Evolutionary conservation across 2,113 vertebrate genomes (phyloP), one percentile per base, ranked within the genome.

Genomic region (Falco punctatus): DNA sequence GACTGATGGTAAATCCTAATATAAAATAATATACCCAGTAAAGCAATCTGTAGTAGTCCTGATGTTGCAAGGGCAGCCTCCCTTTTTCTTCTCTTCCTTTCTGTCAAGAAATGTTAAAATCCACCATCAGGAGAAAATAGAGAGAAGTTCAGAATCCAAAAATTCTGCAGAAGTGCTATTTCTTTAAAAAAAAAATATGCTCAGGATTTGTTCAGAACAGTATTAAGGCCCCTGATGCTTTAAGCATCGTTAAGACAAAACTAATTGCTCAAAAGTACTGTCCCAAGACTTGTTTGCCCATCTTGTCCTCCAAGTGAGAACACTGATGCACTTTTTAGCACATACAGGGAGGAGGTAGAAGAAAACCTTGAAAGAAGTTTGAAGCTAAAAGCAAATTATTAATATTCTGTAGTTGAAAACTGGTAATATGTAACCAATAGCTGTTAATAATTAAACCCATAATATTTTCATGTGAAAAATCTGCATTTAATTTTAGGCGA

Each of bases 1-100:
- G 40, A 75, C 49, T 57, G 75, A 87, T 85, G 86, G 79, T 83
- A 86, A 92, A 86, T 77, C 40, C 57, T 91, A 78, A 82, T 91
- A 49, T 51, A 94, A 94, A 69, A 81, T 72, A 81, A 59, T 55
- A 82, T 73, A 72, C 16, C 21, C n/a, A 33, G 24, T 82, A 73
- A 82, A 81, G 21, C 64, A 94, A 85, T 65, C 33, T 94, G 6
- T 59, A n/a, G 79, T 92, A 73, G 54, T 94, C 77, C 83, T 77
- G 62, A 49, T 92, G 89, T 48, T 78, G 24, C 48, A 61, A 66
- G 22, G 88, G 28, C 46, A 73, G n/a, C 20, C 23, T 91, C 2
- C 4, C 8, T 75, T 30, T 61, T 77, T 80, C 16, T 87, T 71
- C 8, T 49, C 54, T 84, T 74, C 64, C 23, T 67, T 81, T 58